A percentile compares a stretch with the other conserved stretches of the same genome.
phyloP scores from a whole-genome alignment of 2,888 invertebrate genomes.

The Dione vanillae region DNA sequence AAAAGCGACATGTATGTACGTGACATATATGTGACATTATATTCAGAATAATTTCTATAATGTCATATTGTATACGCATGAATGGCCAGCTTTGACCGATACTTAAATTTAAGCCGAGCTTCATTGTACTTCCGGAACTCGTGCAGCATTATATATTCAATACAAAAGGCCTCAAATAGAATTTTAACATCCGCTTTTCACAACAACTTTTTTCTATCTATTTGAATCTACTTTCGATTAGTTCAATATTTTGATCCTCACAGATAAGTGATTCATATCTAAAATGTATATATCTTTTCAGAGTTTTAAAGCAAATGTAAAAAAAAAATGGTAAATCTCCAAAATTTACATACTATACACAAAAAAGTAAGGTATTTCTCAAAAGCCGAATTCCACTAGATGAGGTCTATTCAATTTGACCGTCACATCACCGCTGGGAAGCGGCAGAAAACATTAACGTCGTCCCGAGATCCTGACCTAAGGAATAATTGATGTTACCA shows the following conservation, averaged over 20 bases:
- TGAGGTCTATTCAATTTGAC: conserved; percentile 30
- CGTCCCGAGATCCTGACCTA: conserved; percentile 50
- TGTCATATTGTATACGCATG: background rate
- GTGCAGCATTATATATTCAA: background rate
- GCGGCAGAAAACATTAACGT: conserved; percentile 33
- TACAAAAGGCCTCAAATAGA: background rate
- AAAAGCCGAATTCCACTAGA: conserved; percentile 16
- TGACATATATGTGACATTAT: too few relatives aligned
- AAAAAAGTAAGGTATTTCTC: conserved; percentile 10
- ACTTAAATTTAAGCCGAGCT: background rate
- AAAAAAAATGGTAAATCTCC: background rate
- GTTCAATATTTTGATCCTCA: background rate
- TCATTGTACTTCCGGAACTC: background rate
- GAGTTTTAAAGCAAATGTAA: background rate
- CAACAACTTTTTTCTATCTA: background rate
- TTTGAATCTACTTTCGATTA: background rate
- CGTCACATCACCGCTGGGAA: conserved; percentile 29
- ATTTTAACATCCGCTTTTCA: background rate
- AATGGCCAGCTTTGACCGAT: too few relatives aligned
- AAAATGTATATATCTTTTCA: background rate
- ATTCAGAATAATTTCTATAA: background rate
- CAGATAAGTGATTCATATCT: background rate
- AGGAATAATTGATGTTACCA: conserved; percentile 46
- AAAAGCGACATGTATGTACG: too few relatives aligned
- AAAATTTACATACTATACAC: background rate